Evolutionary conservation across 2,113 vertebrate genomes (phyloP).

Genomic region (Nerophis ophidion): DNA sequence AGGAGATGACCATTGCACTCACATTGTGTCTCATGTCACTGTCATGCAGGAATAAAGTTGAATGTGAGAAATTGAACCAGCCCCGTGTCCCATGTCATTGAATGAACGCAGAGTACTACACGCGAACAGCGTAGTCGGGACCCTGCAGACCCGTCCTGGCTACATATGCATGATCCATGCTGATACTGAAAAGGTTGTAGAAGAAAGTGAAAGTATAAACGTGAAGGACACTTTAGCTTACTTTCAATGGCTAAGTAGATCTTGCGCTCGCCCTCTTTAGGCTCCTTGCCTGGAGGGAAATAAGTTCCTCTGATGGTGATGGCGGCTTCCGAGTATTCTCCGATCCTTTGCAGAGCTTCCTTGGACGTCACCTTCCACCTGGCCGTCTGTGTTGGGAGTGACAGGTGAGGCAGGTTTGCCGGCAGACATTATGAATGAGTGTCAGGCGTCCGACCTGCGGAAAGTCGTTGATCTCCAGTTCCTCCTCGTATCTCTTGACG

Average conservation of each 20-base stretch:
- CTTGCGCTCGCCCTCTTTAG: slow-evolving; percentile 96
- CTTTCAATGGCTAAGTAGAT: slow-evolving; percentile 99
- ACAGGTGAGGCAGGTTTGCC: too few species aligned
- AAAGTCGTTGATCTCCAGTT: slow-evolving; percentile 98
- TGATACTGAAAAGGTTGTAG: too few species aligned
- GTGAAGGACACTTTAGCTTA: slow-evolving; percentile 52
- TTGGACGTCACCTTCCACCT: slow-evolving; percentile 99
- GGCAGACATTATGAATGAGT: not conserved
- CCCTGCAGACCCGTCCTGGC: too few species aligned
- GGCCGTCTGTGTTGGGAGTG: slow-evolving; percentile 76
- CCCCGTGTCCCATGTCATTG: too few species aligned
- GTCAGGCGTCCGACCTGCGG: slow-evolving; percentile 79
- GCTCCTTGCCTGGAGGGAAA: slow-evolving; percentile 97
- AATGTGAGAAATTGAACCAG: too few species aligned
- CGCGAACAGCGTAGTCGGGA: too few species aligned
- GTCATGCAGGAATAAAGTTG: too few species aligned
- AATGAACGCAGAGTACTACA: too few species aligned
- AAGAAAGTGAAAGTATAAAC: not conserved
- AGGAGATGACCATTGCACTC: too few species aligned
- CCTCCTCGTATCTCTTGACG: slow-evolving; percentile 96
- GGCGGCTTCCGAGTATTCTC: slow-evolving; percentile 97
- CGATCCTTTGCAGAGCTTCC: slow-evolving; percentile 95
- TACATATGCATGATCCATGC: too few species aligned
- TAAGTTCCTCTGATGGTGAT: slow-evolving; percentile 98
- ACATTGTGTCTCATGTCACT: too few species aligned